A percentile compares a stretch with the other conserved stretches of the same genome.
phyloP scores from a whole-genome alignment of 2,797 vertebrate species.

The Acropternis orthonyx region DNA sequence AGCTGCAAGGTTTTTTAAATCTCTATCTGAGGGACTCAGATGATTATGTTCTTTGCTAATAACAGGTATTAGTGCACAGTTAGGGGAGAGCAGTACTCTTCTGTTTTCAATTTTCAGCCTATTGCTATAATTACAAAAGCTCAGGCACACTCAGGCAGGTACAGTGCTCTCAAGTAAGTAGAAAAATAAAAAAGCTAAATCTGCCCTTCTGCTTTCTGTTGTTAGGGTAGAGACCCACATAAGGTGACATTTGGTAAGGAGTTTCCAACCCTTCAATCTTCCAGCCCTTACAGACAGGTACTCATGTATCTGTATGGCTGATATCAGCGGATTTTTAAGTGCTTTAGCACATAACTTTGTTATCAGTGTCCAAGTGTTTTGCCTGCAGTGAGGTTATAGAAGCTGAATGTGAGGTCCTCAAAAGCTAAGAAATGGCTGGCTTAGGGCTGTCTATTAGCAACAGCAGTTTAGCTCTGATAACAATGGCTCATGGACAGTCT shows the following conservation, averaged over 20 bases:
- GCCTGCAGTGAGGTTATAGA: background rate
- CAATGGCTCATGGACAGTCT: fast-evolving
- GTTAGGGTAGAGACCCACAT: background rate
- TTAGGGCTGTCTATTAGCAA: background rate
- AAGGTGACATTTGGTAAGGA: background rate
- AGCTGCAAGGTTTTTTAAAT: background rate
- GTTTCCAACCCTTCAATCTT: background rate
- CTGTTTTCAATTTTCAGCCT: background rate
- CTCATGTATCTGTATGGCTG: background rate
- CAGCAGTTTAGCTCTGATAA: background rate
- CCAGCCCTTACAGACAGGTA: fast-evolving
- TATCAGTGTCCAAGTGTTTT: background rate
- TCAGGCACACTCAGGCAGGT: background rate
- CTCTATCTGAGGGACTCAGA: background rate
- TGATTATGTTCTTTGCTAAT: background rate
- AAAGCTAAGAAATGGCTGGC: background rate
- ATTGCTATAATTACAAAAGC: background rate
- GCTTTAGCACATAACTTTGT: background rate
- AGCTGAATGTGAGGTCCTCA: background rate
- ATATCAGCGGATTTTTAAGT: background rate
- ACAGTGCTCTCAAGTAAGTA: background rate
- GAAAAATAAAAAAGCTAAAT: background rate
- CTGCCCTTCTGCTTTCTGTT: background rate
- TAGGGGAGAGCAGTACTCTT: background rate
- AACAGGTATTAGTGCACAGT: background rate